Conservation (phyloP, 2,888 invertebrate species). For the Drosophila emarginata region DNA sequence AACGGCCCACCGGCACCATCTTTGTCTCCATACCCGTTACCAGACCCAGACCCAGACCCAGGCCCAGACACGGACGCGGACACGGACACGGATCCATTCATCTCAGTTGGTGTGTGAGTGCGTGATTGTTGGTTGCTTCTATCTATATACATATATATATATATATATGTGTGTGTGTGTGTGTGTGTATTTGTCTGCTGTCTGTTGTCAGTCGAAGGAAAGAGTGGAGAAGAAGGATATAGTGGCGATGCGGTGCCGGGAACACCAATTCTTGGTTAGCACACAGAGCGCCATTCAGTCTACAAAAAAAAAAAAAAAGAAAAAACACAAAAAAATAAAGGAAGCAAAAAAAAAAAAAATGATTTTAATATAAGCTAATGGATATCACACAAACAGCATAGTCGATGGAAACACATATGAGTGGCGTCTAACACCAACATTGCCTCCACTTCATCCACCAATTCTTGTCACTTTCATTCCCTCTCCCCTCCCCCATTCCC, state of each 20-base stretch:
- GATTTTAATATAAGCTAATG: slow-evolving; percentile 77
- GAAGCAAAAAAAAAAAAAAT: slow-evolving; percentile 47
- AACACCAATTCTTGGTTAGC: slow-evolving; percentile 32
- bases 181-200: slow-evolving; percentile 43
- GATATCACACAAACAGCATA: slow-evolving; percentile 69
- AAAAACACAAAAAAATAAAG: neutral
- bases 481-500: neutral
- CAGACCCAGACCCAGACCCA: neutral
- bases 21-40: neutral
- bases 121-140: slow-evolving; percentile 9
- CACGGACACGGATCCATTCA: slow-evolving; percentile 25
- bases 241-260: neutral
- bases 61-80: slow-evolving; percentile 36
- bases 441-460: slow-evolving; percentile 8
- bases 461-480: no score
- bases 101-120: slow-evolving; percentile 13
- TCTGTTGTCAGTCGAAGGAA: slow-evolving; percentile 10
- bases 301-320: slow-evolving; percentile 47
- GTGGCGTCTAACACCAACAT: slow-evolving; percentile 18
- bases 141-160: slow-evolving; percentile 30
- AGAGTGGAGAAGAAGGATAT: neutral
- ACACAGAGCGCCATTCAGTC: slow-evolving; percentile 65
- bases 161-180: slow-evolving; percentile 42
- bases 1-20: no score
- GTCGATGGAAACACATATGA: slow-evolving; percentile 31